These are phyloP conservation scores for Echinarachnius parma DNA, from an alignment of 53 echinoderm and acorn worm genomes.

Conservation along the genomic window DNA sequence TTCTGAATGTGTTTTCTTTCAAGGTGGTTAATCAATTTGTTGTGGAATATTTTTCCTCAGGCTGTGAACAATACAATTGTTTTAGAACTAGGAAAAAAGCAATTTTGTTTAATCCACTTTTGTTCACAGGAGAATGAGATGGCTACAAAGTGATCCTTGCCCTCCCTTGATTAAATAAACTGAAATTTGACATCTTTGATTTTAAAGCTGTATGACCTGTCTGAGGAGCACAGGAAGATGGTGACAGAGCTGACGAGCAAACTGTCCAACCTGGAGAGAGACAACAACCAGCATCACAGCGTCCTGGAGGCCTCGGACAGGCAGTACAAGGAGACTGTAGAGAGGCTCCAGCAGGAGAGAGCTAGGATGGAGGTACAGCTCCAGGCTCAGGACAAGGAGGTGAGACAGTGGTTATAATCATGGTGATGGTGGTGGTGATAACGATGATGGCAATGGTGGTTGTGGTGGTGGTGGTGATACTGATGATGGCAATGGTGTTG, in stretches of 20 bases:
- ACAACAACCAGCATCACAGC: constrained; percentile 83
- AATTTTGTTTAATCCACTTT: too few species aligned
- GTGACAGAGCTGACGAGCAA: constrained; percentile 79
- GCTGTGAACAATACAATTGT: too few species aligned
- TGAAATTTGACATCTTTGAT: neutral
- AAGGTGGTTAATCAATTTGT: too few species aligned
- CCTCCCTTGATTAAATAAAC: neutral
- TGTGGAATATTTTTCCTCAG: too few species aligned
- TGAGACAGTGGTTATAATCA: too few species aligned
- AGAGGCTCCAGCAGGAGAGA: constrained; percentile 90
- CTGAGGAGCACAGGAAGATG: constrained; percentile 64
- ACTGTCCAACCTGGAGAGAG: constrained; percentile 63
- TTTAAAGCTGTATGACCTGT: constrained; percentile 82
- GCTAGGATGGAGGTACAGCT: constrained; percentile 90
- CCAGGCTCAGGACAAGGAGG: constrained; percentile 86
- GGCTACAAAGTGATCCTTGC: too few species aligned
- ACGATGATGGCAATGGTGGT: neutral
- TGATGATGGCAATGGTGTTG: too few species aligned
- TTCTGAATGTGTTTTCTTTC: too few species aligned
- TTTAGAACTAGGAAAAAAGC: too few species aligned
- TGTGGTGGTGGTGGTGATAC: too few species aligned
- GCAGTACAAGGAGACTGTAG: constrained; percentile 84
- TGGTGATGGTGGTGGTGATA: neutral
- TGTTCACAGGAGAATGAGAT: too few species aligned
- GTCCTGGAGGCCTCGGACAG: constrained; percentile 71